Percentiles rank a stretch among this genome's conserved stretches.
These are phyloP conservation scores for Nipponia nippon DNA, from an alignment of 2,113 vertebrate genomes.

Conservation along the genomic window DNA sequence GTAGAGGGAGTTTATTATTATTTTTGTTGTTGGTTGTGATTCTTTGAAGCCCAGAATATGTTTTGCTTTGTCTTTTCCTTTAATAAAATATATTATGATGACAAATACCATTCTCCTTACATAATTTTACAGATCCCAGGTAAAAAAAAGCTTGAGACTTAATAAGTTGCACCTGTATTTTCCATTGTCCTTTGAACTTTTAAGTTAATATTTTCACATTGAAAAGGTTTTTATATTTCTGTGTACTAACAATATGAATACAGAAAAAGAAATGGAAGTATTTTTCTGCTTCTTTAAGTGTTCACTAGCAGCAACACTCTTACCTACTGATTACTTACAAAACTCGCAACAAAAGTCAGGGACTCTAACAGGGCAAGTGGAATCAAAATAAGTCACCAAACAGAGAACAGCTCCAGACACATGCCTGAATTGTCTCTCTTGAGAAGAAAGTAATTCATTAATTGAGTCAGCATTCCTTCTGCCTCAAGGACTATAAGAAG, in stretches of 20 bases:
- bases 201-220: not conserved
- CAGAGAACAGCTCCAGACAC: not conserved
- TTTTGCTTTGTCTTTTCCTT: not conserved
- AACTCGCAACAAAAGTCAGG: not conserved
- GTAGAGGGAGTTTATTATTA: not conserved
- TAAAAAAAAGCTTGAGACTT: not conserved
- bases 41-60: not conserved
- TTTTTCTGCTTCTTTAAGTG: not conserved
- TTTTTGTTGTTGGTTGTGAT: not conserved
- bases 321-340: not conserved
- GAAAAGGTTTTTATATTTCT: not conserved
- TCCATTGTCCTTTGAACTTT: not conserved
- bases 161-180: not conserved
- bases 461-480: not conserved
- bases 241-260: not conserved
- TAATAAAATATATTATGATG: not conserved
- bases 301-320: not conserved
- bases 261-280: not conserved
- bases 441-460: not conserved
- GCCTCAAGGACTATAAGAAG: not conserved
- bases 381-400: not conserved
- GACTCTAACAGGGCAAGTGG: not conserved
- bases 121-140: not conserved
- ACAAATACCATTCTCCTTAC: not conserved
- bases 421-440: not conserved